phyloP scores from a whole-genome alignment of 2,888 invertebrate species.

The Mesorhabditis spiculigera region DNA sequence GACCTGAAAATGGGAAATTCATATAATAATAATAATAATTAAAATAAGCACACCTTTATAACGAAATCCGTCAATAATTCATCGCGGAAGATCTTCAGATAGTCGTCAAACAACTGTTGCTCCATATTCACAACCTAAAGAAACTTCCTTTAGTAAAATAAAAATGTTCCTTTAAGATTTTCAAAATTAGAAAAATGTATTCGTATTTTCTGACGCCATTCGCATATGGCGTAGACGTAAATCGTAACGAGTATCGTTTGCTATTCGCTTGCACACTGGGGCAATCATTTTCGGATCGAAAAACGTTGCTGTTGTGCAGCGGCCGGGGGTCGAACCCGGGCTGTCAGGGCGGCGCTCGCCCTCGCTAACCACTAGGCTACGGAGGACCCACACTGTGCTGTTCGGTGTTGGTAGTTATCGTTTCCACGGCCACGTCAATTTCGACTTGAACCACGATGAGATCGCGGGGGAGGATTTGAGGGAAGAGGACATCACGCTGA shows the following conservation, averaged over 20 bases:
- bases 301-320: too few relatives aligned
- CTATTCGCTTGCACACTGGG: conserved; percentile 3
- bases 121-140: conserved; percentile 25
- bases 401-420: conserved; percentile 54
- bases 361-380: neutral
- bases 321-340: neutral
- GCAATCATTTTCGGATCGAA: neutral
- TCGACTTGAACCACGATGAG: conserved; percentile 57
- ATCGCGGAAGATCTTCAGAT: conserved; percentile 47
- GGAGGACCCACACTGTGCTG: conserved; percentile 6
- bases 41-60: conserved; percentile 30
- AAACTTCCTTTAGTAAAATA: neutral
- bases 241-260: neutral
- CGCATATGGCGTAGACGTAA: neutral
- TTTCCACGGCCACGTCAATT: conserved; percentile 59
- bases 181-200: neutral
- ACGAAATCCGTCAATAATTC: conserved; percentile 53
- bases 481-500: conserved; percentile 56
- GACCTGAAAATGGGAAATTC: conserved; percentile 13
- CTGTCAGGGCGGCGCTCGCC: neutral
- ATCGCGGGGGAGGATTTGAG: conserved; percentile 57
- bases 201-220: conserved; percentile 4
- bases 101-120: conserved; percentile 49
- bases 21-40: neutral
- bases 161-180: neutral